Percentiles rank a stretch among this genome's conserved stretches.
phyloP scores from a whole-genome alignment of 1,140 invertebrate genomes.

The Pomacea maculata region DNA sequence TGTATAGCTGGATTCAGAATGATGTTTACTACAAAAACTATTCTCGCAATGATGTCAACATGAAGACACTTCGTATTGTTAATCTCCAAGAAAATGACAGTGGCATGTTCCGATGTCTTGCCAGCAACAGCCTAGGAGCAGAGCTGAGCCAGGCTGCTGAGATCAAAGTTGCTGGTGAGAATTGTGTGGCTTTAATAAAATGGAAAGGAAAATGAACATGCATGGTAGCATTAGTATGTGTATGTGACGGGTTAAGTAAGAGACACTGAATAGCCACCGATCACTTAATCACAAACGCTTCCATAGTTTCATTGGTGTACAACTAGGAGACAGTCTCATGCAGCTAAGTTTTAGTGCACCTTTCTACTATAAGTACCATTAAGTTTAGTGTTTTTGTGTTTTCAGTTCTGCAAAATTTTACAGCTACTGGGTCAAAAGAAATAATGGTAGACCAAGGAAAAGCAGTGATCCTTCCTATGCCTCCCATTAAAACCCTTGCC shows the following conservation, averaged over 20 bases:
- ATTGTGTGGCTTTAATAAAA: background rate
- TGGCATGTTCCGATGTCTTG: slow-evolving; percentile 90
- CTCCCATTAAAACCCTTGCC: slow-evolving; percentile 83
- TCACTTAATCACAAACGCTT: background rate
- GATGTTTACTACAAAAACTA: slow-evolving; percentile 60
- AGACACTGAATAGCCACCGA: no score
- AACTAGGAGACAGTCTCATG: background rate
- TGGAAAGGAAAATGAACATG: background rate
- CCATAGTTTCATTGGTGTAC: background rate
- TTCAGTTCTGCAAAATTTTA: slow-evolving; percentile 22
- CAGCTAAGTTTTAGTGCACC: background rate
- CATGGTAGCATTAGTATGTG: background rate
- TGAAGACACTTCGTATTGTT: slow-evolving; percentile 83
- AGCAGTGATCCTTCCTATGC: slow-evolving; percentile 83
- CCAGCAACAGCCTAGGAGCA: slow-evolving; percentile 87
- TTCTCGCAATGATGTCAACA: slow-evolving; percentile 59
- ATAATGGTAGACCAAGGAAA: slow-evolving; percentile 68
- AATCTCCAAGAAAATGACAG: slow-evolving; percentile 81
- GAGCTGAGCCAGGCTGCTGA: slow-evolving; percentile 88
- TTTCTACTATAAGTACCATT: background rate
- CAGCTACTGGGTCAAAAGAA: background rate
- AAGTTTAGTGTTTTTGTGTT: background rate
- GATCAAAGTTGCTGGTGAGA: slow-evolving; percentile 90
- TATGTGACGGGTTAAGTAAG: no score
- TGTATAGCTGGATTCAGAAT: slow-evolving; percentile 90